phyloP scores from a whole-genome alignment of 2,113 vertebrate genomes.

The Sprattus sprattus region DNA sequence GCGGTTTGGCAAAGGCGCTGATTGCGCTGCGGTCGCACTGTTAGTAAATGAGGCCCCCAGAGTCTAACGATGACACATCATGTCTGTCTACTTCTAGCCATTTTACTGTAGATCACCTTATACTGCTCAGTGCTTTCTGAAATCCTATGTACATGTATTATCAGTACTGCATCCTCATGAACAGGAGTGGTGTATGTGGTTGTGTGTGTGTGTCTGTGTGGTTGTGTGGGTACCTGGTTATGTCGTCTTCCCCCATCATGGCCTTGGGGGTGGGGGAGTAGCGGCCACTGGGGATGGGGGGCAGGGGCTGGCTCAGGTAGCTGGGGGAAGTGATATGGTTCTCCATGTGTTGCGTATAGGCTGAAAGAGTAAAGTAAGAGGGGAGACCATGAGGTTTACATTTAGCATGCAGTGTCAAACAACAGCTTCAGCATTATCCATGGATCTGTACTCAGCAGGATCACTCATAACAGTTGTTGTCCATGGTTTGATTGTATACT shows the following conservation, averaged over 20 bases:
- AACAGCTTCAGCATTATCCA: too few relatives aligned
- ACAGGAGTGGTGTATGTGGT: background rate
- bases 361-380: slow-evolving; percentile 58
- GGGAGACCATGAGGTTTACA: too few relatives aligned
- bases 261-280: slow-evolving; percentile 88
- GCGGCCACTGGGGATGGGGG: slow-evolving; percentile 78
- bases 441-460: too few relatives aligned
- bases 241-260: slow-evolving; percentile 85
- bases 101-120: background rate
- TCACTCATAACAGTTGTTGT: too few relatives aligned
- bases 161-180: too few relatives aligned
- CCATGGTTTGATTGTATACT: too few relatives aligned
- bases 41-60: too few relatives aligned
- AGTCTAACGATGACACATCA: too few relatives aligned
- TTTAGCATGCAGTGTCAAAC: too few relatives aligned
- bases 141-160: too few relatives aligned
- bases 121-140: background rate
- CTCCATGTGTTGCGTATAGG: slow-evolving; percentile 85
- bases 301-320: slow-evolving; percentile 78
- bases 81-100: background rate
- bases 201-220: background rate
- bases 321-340: slow-evolving; percentile 87
- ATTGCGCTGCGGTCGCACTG: too few relatives aligned
- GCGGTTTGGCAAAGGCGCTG: too few relatives aligned
- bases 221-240: slow-evolving; percentile 77